A percentile compares a stretch with the other conserved stretches of the same genome.
These are phyloP conservation scores for Nephrocerus scutellatus DNA, from an alignment of 2,888 invertebrate genomes.

Conservation along the genomic window DNA sequence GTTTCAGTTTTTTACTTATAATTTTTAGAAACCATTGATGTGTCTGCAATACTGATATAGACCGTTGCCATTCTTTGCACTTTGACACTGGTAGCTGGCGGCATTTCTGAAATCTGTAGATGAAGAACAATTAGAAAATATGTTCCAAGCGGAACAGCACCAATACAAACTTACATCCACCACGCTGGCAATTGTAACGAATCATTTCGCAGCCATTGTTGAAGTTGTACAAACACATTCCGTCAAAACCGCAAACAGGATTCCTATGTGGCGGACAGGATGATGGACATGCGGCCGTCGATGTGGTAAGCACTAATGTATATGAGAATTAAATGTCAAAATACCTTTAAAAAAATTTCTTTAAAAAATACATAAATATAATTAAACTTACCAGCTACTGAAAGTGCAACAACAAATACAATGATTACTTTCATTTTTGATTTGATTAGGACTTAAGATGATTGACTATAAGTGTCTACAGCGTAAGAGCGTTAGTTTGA, in stretches of 20 bases:
- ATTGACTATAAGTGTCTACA: too few species aligned
- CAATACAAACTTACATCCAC: constrained; percentile 16
- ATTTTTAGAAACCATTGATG: constrained; percentile 10
- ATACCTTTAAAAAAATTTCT: background rate
- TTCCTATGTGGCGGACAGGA: constrained; percentile 14
- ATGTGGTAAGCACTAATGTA: background rate
- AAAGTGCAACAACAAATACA: constrained; percentile 3
- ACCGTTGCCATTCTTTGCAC: constrained; percentile 8
- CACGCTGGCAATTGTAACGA: constrained; percentile 16
- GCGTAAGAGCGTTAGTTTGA: too few species aligned
- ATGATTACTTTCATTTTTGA: constrained; percentile 9
- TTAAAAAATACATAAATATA: too few species aligned
- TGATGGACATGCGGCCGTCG: constrained; percentile 7
- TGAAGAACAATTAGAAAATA: background rate
- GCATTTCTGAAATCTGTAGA: constrained; percentile 16
- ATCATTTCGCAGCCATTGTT: constrained; percentile 20
- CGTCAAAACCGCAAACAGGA: constrained; percentile 16
- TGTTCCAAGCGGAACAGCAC: background rate
- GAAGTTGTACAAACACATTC: too few species aligned
- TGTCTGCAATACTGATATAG: constrained; percentile 11
- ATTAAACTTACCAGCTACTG: constrained; percentile 6
- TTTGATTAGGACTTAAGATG: too few species aligned
- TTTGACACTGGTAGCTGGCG: constrained; percentile 10
- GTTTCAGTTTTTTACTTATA: background rate
- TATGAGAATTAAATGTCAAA: background rate